Base-by-base conservation (phyloP, 2,888 invertebrate species). In the Balanococcus diminutus region DNA sequence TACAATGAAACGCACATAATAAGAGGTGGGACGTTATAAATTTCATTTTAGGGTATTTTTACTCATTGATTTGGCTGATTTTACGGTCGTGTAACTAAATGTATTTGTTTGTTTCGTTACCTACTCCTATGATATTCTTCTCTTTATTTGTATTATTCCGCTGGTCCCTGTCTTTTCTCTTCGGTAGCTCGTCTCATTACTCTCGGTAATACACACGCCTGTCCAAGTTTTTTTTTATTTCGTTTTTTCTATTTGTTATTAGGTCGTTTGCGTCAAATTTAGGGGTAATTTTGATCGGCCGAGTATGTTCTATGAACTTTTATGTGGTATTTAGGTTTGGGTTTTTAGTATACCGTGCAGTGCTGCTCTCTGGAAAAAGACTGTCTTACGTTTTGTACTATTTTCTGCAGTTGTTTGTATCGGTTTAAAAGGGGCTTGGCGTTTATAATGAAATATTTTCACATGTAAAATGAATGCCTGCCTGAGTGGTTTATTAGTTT, bases 1-100 rank as follows among this genome's bases (percentile, higher is more conserved):
- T 67, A 67, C 67, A 67, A 67, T 67, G 67, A 67, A 67, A 67
- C 31, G 28, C 16, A 16, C 16, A 16, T 67, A 67, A 67, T 67
- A 25, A 67, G 67, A 67, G 67, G 67, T 67, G 67, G 67, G 28
- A 28, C 67, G 67, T 31, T 28, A 67, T 67, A 67, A 67, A 67
- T 67, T 67, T 67, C 16, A 67, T 67, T 67, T 67, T 67, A 67
- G 67, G 67, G 67, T 67, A 67, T 28, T 67, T 8, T 67, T 11
- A 9, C 28, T 31, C 67, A 28, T 67, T 28, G 67, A 67, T 67
- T 67, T 16, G 67, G 11, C 67, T 67, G 28, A 67, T 67, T 67
- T 67, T 67, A 67, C 67, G 67, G n/a, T 28, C 8, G n/a, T 56
- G 8, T 22, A 56, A 56, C 56, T 56, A 56, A 56, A 67, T 31